These are phyloP conservation scores for Ctenodactylus gundi DNA, from an alignment of 2,113 vertebrate genomes.

Conservation along the genomic window DNA sequence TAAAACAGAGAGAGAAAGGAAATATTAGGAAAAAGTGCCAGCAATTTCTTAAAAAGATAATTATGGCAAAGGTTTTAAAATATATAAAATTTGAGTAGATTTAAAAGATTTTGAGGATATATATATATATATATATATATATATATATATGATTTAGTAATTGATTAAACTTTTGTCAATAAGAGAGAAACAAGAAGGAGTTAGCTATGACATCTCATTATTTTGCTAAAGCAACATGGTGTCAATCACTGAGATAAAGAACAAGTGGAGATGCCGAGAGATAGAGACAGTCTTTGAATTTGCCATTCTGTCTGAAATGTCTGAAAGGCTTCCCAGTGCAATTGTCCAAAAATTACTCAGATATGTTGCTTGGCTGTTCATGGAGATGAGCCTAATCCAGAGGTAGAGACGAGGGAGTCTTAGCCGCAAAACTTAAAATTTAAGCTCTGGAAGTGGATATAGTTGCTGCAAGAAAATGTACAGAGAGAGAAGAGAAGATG, in stretches of 20 bases:
- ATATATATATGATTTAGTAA: background rate
- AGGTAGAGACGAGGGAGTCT: background rate
- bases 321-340: background rate
- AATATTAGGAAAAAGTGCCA: background rate
- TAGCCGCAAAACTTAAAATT: slow-evolving; percentile 15
- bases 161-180: background rate
- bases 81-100: background rate
- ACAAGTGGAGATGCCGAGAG: background rate
- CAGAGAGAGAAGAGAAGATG: background rate
- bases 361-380: background rate
- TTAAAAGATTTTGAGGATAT: background rate
- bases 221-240: background rate
- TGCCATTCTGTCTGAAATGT: background rate
- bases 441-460: background rate
- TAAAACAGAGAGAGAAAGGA: background rate
- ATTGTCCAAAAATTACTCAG: background rate
- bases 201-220: background rate
- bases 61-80: background rate
- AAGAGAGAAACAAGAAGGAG: background rate
- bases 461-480: background rate
- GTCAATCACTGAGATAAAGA: background rate
- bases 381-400: background rate
- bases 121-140: too few species aligned
- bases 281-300: background rate
- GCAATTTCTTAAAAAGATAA: background rate